phyloP scores from a whole-genome alignment of 2,113 vertebrate species.

The Brienomyrus longianalis region DNA sequence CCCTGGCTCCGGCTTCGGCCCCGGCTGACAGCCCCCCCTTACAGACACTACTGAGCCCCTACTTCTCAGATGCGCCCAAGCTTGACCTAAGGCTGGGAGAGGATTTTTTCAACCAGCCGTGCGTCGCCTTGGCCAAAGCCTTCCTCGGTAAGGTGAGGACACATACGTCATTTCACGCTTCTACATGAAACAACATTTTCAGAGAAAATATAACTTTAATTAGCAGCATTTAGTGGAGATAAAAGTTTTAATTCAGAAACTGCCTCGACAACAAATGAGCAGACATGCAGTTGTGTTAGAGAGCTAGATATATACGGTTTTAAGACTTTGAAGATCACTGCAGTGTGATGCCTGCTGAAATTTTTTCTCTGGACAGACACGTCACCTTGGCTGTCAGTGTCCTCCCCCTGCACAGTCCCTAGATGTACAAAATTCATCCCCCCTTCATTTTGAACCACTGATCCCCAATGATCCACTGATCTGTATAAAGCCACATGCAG shows the following conservation, averaged over 20 bases:
- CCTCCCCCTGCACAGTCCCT: background rate
- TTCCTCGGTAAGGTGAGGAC: slow-evolving; percentile 80
- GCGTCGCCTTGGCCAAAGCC: slow-evolving; percentile 71
- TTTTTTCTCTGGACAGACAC: background rate
- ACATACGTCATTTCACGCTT: background rate
- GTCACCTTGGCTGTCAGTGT: background rate
- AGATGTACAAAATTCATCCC: background rate
- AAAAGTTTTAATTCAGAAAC: background rate
- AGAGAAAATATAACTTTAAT: background rate
- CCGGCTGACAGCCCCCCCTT: background rate
- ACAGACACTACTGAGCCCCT: slow-evolving; percentile 57
- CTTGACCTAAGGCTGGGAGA: slow-evolving; percentile 47
- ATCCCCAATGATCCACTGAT: background rate
- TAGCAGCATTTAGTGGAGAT: background rate
- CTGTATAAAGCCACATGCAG: background rate
- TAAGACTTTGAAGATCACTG: background rate
- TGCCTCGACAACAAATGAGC: background rate
- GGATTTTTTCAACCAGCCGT: slow-evolving; percentile 76
- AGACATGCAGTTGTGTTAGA: background rate
- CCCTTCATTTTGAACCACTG: background rate
- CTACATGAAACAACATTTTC: background rate
- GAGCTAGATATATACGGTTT: background rate
- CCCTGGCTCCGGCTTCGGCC: background rate
- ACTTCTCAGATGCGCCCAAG: slow-evolving; percentile 50
- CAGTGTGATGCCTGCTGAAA: background rate